Evolutionary conservation across 2,888 invertebrate genomes (phyloP).

Genomic region (Lasioglossum vierecki): DNA sequence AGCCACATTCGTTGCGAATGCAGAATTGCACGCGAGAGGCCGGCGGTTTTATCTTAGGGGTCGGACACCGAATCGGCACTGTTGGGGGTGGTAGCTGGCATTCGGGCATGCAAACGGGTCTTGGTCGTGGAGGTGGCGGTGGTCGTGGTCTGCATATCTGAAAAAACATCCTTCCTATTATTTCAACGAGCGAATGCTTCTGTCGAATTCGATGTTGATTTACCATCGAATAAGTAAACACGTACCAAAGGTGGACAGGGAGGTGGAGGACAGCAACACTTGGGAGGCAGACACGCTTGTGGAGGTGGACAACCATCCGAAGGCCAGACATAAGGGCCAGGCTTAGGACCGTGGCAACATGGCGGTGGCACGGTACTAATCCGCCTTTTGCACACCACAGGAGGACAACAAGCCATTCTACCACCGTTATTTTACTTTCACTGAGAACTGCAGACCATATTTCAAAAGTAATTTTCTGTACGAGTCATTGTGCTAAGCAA

Average conservation of each 20-base stretch:
- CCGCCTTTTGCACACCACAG: constrained; percentile 23
- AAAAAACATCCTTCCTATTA: background rate
- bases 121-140: constrained; percentile 34
- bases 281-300: constrained; percentile 48
- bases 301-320: constrained; percentile 67
- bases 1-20: constrained; percentile 66
- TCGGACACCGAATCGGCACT: constrained; percentile 46
- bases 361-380: constrained; percentile 68
- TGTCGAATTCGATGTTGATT: background rate
- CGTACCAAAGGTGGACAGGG: constrained; percentile 66
- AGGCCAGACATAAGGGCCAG: constrained; percentile 69
- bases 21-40: constrained; percentile 70
- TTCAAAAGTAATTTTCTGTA: background rate
- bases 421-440: background rate
- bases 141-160: constrained; percentile 67
- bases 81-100: constrained; percentile 58
- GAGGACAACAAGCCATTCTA: constrained; percentile 55
- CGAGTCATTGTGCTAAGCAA: background rate
- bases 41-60: constrained; percentile 65
- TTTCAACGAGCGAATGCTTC: background rate
- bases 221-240: constrained; percentile 2
- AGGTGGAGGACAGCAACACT: constrained; percentile 42
- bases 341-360: constrained; percentile 68
- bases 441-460: background rate
- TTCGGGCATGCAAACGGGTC: constrained; percentile 68